These are phyloP conservation scores for Drosophila sechellia DNA, from an alignment of 1,140 invertebrate species.

Conservation along the genomic window DNA sequence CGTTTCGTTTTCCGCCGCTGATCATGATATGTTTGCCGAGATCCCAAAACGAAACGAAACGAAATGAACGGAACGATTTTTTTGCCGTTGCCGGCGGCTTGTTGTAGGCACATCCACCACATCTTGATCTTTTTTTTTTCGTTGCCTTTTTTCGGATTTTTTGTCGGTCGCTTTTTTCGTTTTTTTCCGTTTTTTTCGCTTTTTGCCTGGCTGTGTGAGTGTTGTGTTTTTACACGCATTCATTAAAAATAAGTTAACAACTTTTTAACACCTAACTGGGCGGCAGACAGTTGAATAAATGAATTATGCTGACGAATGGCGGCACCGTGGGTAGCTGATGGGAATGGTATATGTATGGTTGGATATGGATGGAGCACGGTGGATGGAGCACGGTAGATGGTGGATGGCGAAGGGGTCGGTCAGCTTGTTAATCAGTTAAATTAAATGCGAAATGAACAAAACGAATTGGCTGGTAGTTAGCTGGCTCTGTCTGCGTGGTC, in stretches of 20 bases:
- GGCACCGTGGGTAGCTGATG: constrained; percentile 17
- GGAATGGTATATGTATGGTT: not conserved
- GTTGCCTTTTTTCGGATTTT: constrained; percentile 12
- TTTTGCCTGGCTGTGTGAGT: not conserved
- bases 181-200: constrained; percentile 11
- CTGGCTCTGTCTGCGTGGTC: constrained; percentile 56
- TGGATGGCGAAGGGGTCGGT: constrained; percentile 7
- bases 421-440: constrained; percentile 80
- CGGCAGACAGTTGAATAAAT: constrained; percentile 83
- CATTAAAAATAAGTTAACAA: constrained; percentile 84
- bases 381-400: not conserved
- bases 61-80: constrained; percentile 48
- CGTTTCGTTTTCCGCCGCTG: constrained; percentile 45
- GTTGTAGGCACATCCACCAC: constrained; percentile 17
- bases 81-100: constrained; percentile 54
- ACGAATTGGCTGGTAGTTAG: constrained; percentile 69
- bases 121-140: constrained; percentile 77
- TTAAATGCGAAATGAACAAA: constrained; percentile 83
- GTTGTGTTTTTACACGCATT: constrained; percentile 74
- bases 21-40: constrained; percentile 76
- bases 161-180: constrained; percentile 1
- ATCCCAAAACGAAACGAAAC: constrained; percentile 62
- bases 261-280: constrained; percentile 84
- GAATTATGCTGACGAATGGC: constrained; percentile 81
- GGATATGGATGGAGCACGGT: not conserved